Conservation (phyloP, 2,797 vertebrate genomes). For the Zonotrichia albicollis region DNA sequence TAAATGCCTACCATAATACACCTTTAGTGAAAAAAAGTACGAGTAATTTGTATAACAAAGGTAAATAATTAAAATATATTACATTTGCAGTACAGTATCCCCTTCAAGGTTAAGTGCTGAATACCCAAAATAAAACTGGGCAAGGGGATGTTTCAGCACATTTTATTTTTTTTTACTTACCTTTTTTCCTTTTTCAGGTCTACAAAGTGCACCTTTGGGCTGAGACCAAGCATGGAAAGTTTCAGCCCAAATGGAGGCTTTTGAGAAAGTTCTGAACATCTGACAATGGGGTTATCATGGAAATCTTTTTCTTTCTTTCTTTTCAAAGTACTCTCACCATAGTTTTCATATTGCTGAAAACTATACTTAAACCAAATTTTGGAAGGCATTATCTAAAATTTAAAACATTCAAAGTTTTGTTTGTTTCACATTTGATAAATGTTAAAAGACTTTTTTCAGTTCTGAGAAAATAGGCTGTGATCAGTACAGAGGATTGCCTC, state of each 20-base stretch:
- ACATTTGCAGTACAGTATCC: constrained; percentile 45
- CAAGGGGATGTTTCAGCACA: constrained; percentile 62
- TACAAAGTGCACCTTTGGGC: constrained; percentile 72
- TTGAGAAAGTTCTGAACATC: constrained; percentile 73
- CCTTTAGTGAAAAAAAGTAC: background rate
- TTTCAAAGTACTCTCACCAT: constrained; percentile 55
- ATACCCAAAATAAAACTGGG: constrained; percentile 58
- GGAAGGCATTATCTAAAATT: constrained; percentile 61
- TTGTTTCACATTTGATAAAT: background rate
- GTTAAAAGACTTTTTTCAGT: background rate
- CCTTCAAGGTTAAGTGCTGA: constrained; percentile 60
- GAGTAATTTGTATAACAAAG: background rate
- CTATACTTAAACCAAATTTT: constrained; percentile 59
- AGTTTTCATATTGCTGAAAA: constrained; percentile 64
- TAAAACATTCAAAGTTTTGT: background rate
- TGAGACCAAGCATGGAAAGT: constrained; percentile 72
- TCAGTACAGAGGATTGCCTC: background rate
- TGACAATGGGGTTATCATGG: constrained; percentile 70
- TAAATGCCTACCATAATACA: background rate
- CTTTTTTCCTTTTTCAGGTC: constrained; percentile 73
- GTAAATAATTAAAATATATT: constrained; percentile 38
- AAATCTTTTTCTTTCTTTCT: constrained; percentile 68
- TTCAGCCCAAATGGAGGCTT: constrained; percentile 73
- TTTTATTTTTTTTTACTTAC: constrained; percentile 72
- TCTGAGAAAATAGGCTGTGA: background rate